Evolutionary conservation across 2,888 invertebrate genomes (phyloP).

Genomic region (Dicranocentrus wangi): DNA sequence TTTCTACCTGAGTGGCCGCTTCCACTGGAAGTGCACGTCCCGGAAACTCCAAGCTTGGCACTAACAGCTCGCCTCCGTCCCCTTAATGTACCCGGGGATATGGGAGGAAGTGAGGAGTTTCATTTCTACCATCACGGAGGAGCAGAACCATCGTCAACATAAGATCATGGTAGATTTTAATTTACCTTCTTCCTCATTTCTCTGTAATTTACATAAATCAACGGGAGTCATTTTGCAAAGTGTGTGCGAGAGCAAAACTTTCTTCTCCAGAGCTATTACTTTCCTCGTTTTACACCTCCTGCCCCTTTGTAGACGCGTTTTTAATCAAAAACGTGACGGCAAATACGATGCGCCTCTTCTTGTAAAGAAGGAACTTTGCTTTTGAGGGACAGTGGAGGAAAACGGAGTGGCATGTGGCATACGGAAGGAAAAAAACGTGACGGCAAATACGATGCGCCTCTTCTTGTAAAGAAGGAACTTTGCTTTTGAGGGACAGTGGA

Average conservation of each 20-base stretch:
- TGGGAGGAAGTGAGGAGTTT: constrained; percentile 55
- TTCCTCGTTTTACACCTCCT: constrained; percentile 1
- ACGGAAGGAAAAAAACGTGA: too few relatives aligned
- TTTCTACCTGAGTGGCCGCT: constrained; percentile 72
- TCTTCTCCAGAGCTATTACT: not conserved
- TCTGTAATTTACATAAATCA: constrained; percentile 59
- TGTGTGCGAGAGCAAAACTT: constrained; percentile 18
- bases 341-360: constrained; percentile 11
- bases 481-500: too few relatives aligned
- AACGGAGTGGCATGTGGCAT: too few relatives aligned
- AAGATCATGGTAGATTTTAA: constrained; percentile 57
- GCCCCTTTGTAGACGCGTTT: not conserved
- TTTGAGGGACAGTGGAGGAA: too few relatives aligned
- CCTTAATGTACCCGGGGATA: constrained; percentile 52
- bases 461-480: too few relatives aligned
- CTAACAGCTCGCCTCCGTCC: constrained; percentile 69
- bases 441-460: constrained; percentile 16
- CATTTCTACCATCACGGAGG: constrained; percentile 53
- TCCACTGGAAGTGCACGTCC: constrained; percentile 69
- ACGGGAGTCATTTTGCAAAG: constrained; percentile 38
- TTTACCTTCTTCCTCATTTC: constrained; percentile 57
- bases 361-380: too few relatives aligned
- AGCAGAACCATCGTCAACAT: constrained; percentile 51
- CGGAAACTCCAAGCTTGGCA: constrained; percentile 68
- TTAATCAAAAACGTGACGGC: constrained; percentile 43